These are phyloP conservation scores for Orientallactaga sibirica DNA, from an alignment of 2,797 vertebrate species.

Conservation along the genomic window DNA sequence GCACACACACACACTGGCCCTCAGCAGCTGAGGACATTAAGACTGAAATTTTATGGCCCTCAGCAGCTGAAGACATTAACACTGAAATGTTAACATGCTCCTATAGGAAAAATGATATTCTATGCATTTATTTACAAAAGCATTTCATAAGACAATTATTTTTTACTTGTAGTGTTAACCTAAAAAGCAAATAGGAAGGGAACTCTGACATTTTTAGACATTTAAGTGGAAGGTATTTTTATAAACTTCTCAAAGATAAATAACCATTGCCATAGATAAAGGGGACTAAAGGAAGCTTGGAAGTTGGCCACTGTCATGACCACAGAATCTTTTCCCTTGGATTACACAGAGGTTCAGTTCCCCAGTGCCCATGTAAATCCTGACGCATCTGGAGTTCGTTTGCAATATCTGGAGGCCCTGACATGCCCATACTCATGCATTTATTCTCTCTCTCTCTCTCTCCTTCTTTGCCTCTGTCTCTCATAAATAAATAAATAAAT, in stretches of 20 bases:
- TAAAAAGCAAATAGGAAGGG: slow-evolving; percentile 71
- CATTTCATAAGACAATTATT: slow-evolving; percentile 74
- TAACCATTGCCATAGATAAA: background rate
- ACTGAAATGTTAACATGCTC: slow-evolving; percentile 84
- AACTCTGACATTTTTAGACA: slow-evolving; percentile 82
- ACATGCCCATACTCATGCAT: no score
- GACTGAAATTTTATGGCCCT: slow-evolving; percentile 66
- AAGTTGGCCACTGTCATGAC: background rate
- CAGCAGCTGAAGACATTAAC: background rate
- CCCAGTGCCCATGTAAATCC: no score
- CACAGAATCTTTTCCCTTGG: background rate
- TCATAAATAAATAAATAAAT: no score
- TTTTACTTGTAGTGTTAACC: slow-evolving; percentile 76
- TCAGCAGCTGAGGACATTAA: background rate
- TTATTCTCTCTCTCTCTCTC: no score
- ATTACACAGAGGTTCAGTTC: background rate
- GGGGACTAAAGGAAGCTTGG: background rate
- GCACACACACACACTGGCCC: no score
- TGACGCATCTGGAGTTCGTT: no score
- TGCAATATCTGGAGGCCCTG: no score
- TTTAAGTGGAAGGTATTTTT: slow-evolving; percentile 87
- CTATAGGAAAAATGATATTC: background rate
- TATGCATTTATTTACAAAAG: background rate
- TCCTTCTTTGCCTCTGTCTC: no score
- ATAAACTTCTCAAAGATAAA: background rate